These are phyloP conservation scores for Hypomecis atomaria DNA, from an alignment of 2,888 invertebrate genomes.

Conservation along the genomic window DNA sequence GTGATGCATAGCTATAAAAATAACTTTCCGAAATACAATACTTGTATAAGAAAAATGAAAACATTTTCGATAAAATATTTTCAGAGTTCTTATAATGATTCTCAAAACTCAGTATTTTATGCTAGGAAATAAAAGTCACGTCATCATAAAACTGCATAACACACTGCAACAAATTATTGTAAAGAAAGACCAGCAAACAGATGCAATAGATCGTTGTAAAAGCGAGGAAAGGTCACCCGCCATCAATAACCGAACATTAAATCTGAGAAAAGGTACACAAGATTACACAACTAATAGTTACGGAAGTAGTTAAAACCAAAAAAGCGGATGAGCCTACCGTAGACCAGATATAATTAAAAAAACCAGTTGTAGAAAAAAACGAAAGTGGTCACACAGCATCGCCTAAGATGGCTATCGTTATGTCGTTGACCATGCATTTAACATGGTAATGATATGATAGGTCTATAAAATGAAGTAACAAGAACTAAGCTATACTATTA, in stretches of 20 bases:
- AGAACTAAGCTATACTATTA: constrained; percentile 2
- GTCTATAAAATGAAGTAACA: constrained; percentile 18
- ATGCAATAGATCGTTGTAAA: background rate
- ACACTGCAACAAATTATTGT: background rate
- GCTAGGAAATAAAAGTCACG: too few species aligned
- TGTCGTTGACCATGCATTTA: constrained; percentile 13
- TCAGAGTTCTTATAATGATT: too few species aligned
- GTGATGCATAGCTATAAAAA: too few species aligned
- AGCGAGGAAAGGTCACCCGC: constrained; percentile 17
- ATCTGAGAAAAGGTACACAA: background rate
- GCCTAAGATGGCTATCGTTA: constrained; percentile 15
- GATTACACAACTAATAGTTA: constrained; percentile 28
- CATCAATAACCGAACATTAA: background rate
- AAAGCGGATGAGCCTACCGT: constrained; percentile 41
- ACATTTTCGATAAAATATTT: too few species aligned
- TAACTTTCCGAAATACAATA: too few species aligned
- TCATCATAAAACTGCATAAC: too few species aligned
- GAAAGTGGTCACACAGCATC: constrained; percentile 47
- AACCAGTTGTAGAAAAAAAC: constrained; percentile 47
- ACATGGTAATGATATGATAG: constrained; percentile 18
- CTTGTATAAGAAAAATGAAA: too few species aligned
- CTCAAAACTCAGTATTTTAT: too few species aligned
- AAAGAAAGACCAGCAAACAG: background rate
- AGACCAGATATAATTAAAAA: constrained; percentile 39
- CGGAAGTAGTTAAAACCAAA: constrained; percentile 31